Evolutionary conservation across 2,888 invertebrate species (phyloP).

Genomic region (Hoplodrina ambigua): DNA sequence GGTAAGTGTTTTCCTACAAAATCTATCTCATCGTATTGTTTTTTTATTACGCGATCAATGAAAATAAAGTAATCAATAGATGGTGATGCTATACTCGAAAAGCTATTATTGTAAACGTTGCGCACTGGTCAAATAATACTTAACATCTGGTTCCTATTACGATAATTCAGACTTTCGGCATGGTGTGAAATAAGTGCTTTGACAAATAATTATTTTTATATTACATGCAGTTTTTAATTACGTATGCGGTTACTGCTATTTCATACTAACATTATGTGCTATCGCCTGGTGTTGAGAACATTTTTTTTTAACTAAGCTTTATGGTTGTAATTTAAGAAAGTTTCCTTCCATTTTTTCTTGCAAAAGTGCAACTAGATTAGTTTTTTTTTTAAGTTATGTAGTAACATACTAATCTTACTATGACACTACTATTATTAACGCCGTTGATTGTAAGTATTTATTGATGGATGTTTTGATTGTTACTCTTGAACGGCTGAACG

Average conservation of each 20-base stretch:
- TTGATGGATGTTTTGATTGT: no score
- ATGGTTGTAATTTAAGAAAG: neutral
- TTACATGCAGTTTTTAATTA: neutral
- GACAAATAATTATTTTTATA: neutral
- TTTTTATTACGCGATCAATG: slow-evolving; percentile 15
- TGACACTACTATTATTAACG: no score
- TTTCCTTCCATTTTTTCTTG: neutral
- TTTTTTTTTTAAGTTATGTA: no score
- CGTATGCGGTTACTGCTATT: neutral
- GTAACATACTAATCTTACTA: no score
- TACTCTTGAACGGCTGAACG: no score
- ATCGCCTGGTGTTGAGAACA: neutral
- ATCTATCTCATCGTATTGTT: slow-evolving; percentile 11
- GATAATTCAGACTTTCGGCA: neutral
- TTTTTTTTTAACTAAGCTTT: neutral
- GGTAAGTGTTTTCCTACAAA: slow-evolving; percentile 40
- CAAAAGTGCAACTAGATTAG: no score
- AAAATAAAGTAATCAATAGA: slow-evolving; percentile 30
- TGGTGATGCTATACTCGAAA: neutral
- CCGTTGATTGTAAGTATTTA: no score
- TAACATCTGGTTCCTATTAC: neutral
- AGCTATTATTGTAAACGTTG: neutral
- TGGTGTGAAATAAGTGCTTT: neutral
- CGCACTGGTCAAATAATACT: neutral
- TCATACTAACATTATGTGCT: neutral